Evolutionary conservation across 1,140 invertebrate genomes (phyloP), one percentile per base, ranked within the genome.

Genomic region (Dinoponera quadriceps): DNA sequence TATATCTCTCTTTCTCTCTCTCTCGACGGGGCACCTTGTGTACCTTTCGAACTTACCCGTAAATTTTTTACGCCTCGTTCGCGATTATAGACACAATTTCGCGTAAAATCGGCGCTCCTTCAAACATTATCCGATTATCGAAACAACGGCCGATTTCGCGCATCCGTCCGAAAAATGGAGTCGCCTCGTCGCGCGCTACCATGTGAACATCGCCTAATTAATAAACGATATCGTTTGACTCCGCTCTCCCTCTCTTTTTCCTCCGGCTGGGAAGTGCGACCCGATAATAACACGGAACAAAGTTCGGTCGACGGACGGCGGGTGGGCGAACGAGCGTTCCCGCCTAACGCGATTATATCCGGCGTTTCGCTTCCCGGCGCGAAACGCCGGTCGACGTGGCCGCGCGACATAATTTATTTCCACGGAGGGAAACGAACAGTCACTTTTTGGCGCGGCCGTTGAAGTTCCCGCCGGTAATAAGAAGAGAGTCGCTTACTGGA

Each of bases 341-440:
- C 74, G 51, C 55, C 38, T 82, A 87, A 88, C 60, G 54, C 75
- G 59, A 88, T 88, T 88, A 82, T 44, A 84, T 84, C 57, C 72
- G 55, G 29, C 74, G 38, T 29, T 81, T 81, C 82, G 86, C 57
- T 63, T 75, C 54, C 44, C 57, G 75, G 33, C 51, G 65, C 38
- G 33, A 51, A 33, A 49, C 63, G 48, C 49, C 25, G 48, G 48
- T 49, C 68, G 51, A 65, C 48, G 38, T 27, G 59, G 85, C 69
- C 74, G 60, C 55, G 74, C 54, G 66, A 29, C 66, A 86, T 86
- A 87, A 87, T 86, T 87, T 82, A 87, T 86, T 85, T 85, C 57
- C 72, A 49, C 27, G 57, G 18, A 57, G 48, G 81, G 51, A 82
- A 82, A 62, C 48, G 60, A 25, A 59, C 38, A 82, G 77, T 73